Evolutionary conservation across 2,797 vertebrate genomes (phyloP).

Genomic region (Schizopygopsis malacanthus): DNA sequence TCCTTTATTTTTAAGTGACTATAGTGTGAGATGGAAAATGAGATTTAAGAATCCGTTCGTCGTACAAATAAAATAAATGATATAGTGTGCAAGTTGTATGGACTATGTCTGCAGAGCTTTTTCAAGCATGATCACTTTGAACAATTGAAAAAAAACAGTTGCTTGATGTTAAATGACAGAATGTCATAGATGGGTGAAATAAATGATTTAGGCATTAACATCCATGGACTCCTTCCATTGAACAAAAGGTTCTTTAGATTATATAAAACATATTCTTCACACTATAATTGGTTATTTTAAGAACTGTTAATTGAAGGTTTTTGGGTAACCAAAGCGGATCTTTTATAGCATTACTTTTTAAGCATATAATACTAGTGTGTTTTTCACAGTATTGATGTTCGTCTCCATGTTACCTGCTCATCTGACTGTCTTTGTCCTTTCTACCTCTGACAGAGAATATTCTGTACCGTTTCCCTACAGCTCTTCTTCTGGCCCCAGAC

Average conservation of each 20-base stretch:
- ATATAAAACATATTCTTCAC: background rate
- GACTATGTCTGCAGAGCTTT: background rate
- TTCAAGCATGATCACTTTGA: background rate
- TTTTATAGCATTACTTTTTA: background rate
- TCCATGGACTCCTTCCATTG: background rate
- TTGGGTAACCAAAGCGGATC: background rate
- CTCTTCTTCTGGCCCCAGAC: slow-evolving; percentile 56
- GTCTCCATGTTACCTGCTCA: slow-evolving; percentile 59
- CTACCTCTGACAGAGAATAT: slow-evolving; percentile 48
- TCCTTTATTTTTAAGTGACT: background rate
- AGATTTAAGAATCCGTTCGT: background rate
- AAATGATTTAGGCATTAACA: no score
- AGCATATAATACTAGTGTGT: background rate
- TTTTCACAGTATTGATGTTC: background rate
- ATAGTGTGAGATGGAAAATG: background rate
- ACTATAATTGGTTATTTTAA: no score
- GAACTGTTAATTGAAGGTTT: background rate
- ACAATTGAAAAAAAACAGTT: background rate
- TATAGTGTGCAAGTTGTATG: background rate
- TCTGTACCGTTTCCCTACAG: slow-evolving; percentile 48
- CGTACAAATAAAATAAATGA: background rate
- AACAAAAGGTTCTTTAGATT: background rate
- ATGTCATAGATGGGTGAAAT: background rate
- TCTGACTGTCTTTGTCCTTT: slow-evolving; percentile 52
- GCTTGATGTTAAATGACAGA: background rate